Percentiles rank a stretch among this genome's conserved stretches.
phyloP scores from a whole-genome alignment of 1,140 invertebrate genomes.

The Drosophila burlai region DNA sequence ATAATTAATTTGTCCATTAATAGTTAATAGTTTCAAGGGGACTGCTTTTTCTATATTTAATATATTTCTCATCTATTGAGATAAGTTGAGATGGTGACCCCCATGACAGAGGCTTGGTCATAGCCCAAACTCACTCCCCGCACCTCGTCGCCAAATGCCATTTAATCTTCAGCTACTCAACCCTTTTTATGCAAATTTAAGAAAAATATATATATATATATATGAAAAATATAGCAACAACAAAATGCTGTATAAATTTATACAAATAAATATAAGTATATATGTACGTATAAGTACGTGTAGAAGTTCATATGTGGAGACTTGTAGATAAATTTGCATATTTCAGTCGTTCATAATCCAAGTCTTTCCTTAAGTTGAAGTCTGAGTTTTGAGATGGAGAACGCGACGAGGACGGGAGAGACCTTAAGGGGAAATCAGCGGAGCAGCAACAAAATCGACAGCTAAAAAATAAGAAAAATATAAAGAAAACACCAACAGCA shows the following conservation, averaged over 20 bases:
- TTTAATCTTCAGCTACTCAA: conserved; percentile 82
- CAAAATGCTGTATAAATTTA: conserved; percentile 76
- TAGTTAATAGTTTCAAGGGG: conserved; percentile 40
- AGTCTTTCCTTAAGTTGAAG: conserved; percentile 78
- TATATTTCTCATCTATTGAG: conserved; percentile 14
- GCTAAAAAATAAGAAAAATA: conserved; percentile 23
- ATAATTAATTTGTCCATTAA: conserved; percentile 46
- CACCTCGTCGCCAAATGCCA: conserved; percentile 36
- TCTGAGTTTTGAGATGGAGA: conserved; percentile 53
- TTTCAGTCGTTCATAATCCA: conserved; percentile 82
- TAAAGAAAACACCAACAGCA: conserved; percentile 23
- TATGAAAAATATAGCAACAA: conserved; percentile 64
- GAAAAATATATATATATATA: conserved; percentile 62
- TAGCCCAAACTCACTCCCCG: conserved; percentile 14
- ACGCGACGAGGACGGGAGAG: conserved; percentile 33
- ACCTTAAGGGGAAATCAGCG: conserved; percentile 60
- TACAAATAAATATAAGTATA: conserved; percentile 29
- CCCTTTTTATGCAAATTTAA: conserved; percentile 81
- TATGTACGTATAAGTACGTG: conserved; percentile 39
- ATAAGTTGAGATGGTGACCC: conserved; percentile 40
- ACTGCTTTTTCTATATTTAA: conserved; percentile 12
- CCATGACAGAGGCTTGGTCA: conserved; percentile 38
- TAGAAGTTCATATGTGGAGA: conserved; percentile 76
- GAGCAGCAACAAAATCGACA: conserved; percentile 42
- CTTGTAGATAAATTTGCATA: conserved; percentile 80